Conservation (phyloP, 2,113 vertebrate genomes). For the Scolopax mira region DNA sequence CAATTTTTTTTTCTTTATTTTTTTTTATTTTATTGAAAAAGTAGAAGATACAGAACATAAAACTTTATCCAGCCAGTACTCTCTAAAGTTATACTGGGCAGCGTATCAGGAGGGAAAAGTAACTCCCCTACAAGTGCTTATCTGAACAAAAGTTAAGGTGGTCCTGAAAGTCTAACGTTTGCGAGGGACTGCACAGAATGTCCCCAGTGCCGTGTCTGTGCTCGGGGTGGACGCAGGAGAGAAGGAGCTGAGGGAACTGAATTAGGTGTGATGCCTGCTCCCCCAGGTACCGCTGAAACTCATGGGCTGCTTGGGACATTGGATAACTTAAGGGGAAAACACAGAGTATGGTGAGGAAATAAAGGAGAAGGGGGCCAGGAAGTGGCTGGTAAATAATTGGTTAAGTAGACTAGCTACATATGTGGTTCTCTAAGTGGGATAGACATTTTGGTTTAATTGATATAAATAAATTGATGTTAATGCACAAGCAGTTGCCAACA, state of each 20-base stretch:
- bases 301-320: background rate
- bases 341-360: background rate
- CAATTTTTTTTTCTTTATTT: background rate
- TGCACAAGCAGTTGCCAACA: background rate
- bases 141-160: background rate
- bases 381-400: background rate
- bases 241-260: background rate
- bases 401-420: background rate
- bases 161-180: background rate
- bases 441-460: background rate
- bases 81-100: background rate
- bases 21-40: background rate
- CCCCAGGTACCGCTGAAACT: background rate
- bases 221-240: accelerated
- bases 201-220: background rate
- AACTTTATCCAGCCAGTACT: background rate
- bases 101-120: background rate
- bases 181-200: background rate
- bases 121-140: background rate
- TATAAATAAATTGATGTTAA: background rate
- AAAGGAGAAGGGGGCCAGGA: background rate
- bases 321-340: background rate
- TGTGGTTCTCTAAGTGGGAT: background rate
- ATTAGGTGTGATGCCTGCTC: background rate
- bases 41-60: background rate